phyloP scores from a whole-genome alignment of 2,797 vertebrate genomes.

The Microctenopoma steveboyesi region DNA sequence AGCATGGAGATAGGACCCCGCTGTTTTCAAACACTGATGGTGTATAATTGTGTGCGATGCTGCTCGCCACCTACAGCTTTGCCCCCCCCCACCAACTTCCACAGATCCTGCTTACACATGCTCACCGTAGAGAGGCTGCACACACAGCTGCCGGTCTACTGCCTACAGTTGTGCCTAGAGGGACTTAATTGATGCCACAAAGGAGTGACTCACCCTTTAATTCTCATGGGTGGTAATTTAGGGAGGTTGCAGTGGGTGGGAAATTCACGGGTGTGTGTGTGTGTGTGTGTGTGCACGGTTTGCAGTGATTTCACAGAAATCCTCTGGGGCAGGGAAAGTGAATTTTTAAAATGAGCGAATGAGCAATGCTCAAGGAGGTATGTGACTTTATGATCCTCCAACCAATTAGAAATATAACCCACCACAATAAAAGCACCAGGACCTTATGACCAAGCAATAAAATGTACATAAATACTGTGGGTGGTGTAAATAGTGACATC shows the following conservation, averaged over 20 bases:
- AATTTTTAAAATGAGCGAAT: constrained; percentile 11
- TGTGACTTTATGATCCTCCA: constrained; percentile 9
- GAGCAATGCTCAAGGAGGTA: not conserved
- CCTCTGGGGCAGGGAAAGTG: not conserved
- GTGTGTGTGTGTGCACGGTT: constrained; percentile 23
- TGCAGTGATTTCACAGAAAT: constrained; percentile 25
- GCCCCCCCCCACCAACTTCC: constrained; percentile 26
- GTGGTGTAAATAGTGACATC: not conserved
- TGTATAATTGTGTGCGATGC: constrained; percentile 48
- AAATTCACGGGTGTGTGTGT: constrained; percentile 13
- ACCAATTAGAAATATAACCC: constrained; percentile 17
- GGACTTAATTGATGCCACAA: constrained; percentile 59
- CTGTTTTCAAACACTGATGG: constrained; percentile 39
- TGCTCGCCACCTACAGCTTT: constrained; percentile 48
- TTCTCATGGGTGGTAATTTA: constrained; percentile 65
- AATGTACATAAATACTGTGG: constrained; percentile 6
- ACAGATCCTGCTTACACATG: not conserved
- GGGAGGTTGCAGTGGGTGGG: constrained; percentile 53
- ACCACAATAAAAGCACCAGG: not conserved
- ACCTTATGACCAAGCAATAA: constrained; percentile 5
- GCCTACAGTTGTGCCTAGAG: constrained; percentile 44
- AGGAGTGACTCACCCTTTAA: constrained; percentile 65
- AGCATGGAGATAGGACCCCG: constrained; percentile 36
- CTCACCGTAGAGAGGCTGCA: not conserved
- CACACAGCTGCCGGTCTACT: constrained; percentile 28